phyloP scores from a whole-genome alignment of 1,140 invertebrate species.

The Anagrus nilaparvatae region DNA sequence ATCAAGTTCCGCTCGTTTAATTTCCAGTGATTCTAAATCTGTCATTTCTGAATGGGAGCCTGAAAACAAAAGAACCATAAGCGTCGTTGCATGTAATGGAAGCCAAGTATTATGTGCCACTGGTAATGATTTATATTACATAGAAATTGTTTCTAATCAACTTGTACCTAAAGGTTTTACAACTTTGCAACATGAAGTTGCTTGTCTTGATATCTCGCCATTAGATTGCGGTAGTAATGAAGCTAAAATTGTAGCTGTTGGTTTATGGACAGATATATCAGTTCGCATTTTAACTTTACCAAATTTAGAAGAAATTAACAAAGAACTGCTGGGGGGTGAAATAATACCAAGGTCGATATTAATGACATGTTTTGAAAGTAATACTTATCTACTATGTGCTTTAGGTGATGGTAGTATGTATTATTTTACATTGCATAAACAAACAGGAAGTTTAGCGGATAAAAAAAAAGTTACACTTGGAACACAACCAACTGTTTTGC shows the following conservation, averaged over 20 bases:
- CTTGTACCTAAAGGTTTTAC: constrained; percentile 55
- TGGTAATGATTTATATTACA: constrained; percentile 80
- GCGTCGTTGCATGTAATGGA: constrained; percentile 78
- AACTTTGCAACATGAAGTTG: constrained; percentile 84
- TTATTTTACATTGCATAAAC: constrained; percentile 79
- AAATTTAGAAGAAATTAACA: constrained; percentile 64
- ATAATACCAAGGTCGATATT: constrained; percentile 93
- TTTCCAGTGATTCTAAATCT: constrained; percentile 55
- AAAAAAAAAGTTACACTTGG: constrained; percentile 91
- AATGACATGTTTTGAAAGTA: constrained; percentile 88
- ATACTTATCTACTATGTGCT: constrained; percentile 84
- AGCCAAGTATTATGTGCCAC: constrained; percentile 81
- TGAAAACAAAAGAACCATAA: constrained; percentile 64
- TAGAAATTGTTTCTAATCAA: constrained; percentile 64
- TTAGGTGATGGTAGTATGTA: constrained; percentile 96
- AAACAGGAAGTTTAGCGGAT: constrained; percentile 62
- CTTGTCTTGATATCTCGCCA: constrained; percentile 90
- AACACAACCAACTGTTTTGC: constrained; percentile 90
- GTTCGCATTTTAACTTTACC: constrained; percentile 76
- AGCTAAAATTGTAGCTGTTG: constrained; percentile 77
- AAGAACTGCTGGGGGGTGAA: constrained; percentile 84
- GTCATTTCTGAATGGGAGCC: constrained; percentile 72
- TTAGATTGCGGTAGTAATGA: constrained; percentile 52
- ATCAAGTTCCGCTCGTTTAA: constrained; percentile 55
- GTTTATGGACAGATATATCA: constrained; percentile 96